A percentile compares a stretch with the other conserved stretches of the same genome.
These are phyloP conservation scores for Myiothlypis coronata DNA, from an alignment of 2,797 vertebrate species.

Conservation along the genomic window DNA sequence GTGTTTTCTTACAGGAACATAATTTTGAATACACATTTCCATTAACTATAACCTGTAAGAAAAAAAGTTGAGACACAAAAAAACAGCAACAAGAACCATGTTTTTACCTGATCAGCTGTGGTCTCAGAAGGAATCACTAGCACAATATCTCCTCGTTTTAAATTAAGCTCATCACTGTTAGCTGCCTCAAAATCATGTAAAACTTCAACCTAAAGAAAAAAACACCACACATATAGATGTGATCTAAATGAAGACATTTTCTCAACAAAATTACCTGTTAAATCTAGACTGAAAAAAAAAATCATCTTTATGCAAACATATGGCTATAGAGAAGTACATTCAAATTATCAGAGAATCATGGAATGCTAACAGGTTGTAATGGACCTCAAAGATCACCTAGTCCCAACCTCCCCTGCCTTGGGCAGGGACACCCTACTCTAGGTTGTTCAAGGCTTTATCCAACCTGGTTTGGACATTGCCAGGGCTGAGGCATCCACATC, in stretches of 20 bases:
- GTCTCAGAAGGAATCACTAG: constrained; percentile 87
- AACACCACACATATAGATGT: background rate
- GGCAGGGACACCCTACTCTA: background rate
- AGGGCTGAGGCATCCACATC: background rate
- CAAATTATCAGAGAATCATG: background rate
- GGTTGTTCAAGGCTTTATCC: background rate
- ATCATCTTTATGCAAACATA: background rate
- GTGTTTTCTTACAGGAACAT: background rate
- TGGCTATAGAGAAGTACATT: background rate
- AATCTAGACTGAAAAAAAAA: background rate
- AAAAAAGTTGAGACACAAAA: background rate
- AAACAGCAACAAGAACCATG: background rate
- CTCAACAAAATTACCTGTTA: background rate
- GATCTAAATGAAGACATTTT: background rate
- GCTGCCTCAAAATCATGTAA: constrained; percentile 96
- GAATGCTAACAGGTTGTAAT: background rate
- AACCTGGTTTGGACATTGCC: background rate
- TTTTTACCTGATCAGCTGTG: constrained; percentile 89
- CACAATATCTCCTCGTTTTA: constrained; percentile 88
- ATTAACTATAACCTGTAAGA: background rate
- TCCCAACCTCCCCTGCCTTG: background rate
- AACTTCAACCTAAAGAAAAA: constrained; percentile 84
- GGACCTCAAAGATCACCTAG: background rate
- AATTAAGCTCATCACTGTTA: constrained; percentile 90
- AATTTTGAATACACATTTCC: background rate